These are phyloP conservation scores for Leptobrachium leishanense DNA, from an alignment of 2,113 vertebrate genomes.

Conservation along the genomic window DNA sequence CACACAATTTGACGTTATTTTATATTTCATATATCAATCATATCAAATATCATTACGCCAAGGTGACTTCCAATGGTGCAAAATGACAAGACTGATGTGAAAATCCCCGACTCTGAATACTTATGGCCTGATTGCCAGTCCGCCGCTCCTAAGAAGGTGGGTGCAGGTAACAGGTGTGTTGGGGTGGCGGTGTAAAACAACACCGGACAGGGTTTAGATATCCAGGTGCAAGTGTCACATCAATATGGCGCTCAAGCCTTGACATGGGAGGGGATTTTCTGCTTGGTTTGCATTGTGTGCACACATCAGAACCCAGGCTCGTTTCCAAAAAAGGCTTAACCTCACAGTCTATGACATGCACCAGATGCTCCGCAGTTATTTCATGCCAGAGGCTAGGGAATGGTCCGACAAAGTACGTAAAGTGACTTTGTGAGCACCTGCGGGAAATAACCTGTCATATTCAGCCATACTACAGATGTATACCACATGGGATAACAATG, in stretches of 20 bases:
- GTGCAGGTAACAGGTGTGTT: slow-evolving; percentile 27
- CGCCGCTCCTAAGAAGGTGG: slow-evolving; percentile 8
- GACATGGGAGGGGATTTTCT: slow-evolving; percentile 66
- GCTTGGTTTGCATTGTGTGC: slow-evolving; percentile 58
- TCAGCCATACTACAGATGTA: too few relatives aligned
- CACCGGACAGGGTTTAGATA: not conserved
- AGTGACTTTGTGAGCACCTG: too few relatives aligned
- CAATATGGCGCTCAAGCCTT: slow-evolving; percentile 59
- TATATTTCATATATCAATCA: too few relatives aligned
- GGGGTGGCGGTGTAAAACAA: not conserved
- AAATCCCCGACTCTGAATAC: not conserved
- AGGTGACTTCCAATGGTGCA: not conserved
- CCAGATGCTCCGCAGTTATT: not conserved
- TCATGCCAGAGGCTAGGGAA: not conserved
- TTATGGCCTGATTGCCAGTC: not conserved
- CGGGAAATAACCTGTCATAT: too few relatives aligned
- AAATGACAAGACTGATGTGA: not conserved
- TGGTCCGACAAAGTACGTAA: not conserved
- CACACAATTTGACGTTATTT: too few relatives aligned
- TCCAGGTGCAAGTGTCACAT: slow-evolving; percentile 65
- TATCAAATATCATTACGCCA: not conserved
- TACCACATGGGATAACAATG: too few relatives aligned
- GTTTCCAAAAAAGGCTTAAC: slow-evolving; percentile 44
- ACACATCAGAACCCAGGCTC: slow-evolving; percentile 55
- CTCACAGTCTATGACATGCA: not conserved